These are phyloP conservation scores for Venturia canescens DNA, from an alignment of 1,140 invertebrate genomes.

Conservation along the genomic window DNA sequence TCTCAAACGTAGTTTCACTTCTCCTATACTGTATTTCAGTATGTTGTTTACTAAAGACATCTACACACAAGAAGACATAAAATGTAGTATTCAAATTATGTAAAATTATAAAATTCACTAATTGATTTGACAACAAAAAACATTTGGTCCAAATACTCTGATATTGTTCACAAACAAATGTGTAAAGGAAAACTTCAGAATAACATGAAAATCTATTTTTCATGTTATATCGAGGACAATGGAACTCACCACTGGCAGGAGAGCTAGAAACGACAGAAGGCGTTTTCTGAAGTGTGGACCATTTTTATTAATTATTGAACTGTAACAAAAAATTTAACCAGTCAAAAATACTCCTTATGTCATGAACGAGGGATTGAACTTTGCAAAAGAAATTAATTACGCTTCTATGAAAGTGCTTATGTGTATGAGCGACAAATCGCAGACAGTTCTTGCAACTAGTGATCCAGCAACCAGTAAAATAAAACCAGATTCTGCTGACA, in stretches of 20 bases:
- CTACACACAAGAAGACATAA: constrained; percentile 76
- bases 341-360: constrained; percentile 29
- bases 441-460: constrained; percentile 91
- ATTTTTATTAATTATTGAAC: constrained; percentile 95
- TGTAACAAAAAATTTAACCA: constrained; percentile 70
- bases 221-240: not conserved
- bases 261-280: constrained; percentile 86
- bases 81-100: constrained; percentile 44
- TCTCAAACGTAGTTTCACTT: constrained; percentile 93
- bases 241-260: constrained; percentile 88
- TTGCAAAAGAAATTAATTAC: constrained; percentile 74
- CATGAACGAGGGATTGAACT: not conserved
- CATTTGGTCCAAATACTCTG: too few species aligned
- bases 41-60: constrained; percentile 95
- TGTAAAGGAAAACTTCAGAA: not conserved
- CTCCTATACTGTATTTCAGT: constrained; percentile 95
- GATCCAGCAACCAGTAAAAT: constrained; percentile 88
- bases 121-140: too few species aligned
- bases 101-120: constrained; percentile 10
- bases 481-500: constrained; percentile 87
- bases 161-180: too few species aligned
- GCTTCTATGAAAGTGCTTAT: constrained; percentile 95
- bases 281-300: constrained; percentile 85
- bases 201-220: constrained; percentile 46
- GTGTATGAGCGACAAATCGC: constrained; percentile 98